phyloP scores from a whole-genome alignment of 2,888 invertebrate genomes.

The Agrochola lychnidis region DNA sequence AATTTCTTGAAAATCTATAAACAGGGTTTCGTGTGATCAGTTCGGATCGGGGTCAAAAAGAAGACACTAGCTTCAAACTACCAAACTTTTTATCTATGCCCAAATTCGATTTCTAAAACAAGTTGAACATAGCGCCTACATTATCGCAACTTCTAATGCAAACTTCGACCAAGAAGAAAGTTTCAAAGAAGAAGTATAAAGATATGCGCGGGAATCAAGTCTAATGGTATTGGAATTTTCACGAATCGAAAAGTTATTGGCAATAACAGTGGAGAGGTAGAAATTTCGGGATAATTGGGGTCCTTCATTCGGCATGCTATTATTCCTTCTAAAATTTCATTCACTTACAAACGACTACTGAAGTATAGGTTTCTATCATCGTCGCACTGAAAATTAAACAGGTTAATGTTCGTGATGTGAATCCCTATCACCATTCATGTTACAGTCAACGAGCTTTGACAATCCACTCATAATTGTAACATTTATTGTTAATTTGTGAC shows the following conservation, averaged over 20 bases:
- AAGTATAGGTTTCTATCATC: constrained; percentile 67
- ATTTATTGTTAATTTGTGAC: constrained; percentile 77
- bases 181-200: constrained; percentile 86
- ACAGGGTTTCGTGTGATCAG: constrained; percentile 80
- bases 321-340: constrained; percentile 81
- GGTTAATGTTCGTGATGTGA: constrained; percentile 64
- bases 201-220: constrained; percentile 87
- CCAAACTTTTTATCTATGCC: constrained; percentile 86
- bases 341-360: constrained; percentile 77
- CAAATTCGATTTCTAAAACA: constrained; percentile 88
- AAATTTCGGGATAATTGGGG: constrained; percentile 77
- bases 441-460: constrained; percentile 66
- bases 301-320: constrained; percentile 84
- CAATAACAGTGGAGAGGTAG: constrained; percentile 76
- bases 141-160: constrained; percentile 89
- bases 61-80: constrained; percentile 89
- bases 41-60: constrained; percentile 82
- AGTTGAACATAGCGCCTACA: constrained; percentile 89
- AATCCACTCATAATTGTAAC: constrained; percentile 65
- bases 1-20: constrained; percentile 76
- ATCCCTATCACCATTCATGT: constrained; percentile 64
- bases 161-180: constrained; percentile 88
- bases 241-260: constrained; percentile 86
- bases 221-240: constrained; percentile 88
- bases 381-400: constrained; percentile 72